Evolutionary conservation across 1,140 invertebrate species (phyloP).

Genomic region (Caenorhabditis latens): DNA sequence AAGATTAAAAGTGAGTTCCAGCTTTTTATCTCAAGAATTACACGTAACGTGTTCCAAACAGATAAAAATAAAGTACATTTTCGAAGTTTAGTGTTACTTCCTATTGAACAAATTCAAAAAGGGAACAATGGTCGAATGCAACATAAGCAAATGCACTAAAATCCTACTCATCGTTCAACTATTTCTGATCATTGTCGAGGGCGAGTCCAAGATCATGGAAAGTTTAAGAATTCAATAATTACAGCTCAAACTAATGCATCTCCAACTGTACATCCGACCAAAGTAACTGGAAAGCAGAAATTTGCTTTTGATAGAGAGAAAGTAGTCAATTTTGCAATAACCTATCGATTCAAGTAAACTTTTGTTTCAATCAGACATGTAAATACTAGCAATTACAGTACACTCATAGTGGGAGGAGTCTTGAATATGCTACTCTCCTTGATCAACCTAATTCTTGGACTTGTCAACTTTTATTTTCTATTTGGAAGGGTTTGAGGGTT

Average conservation of each 20-base stretch:
- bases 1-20: too few relatives aligned
- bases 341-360: neutral
- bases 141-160: neutral
- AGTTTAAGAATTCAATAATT: neutral
- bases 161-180: slow-evolving; percentile 26
- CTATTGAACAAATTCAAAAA: neutral
- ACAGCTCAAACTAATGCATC: neutral
- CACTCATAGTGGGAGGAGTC: neutral
- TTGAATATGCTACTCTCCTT: slow-evolving; percentile 1
- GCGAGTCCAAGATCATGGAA: neutral
- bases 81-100: neutral
- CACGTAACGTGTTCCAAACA: too few relatives aligned
- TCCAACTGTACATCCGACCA: neutral
- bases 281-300: neutral
- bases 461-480: slow-evolving; percentile 28
- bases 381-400: neutral
- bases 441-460: slow-evolving; percentile 2
- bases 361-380: neutral
- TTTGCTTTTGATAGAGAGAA: neutral
- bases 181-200: neutral
- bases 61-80: too few relatives aligned
- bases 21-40: too few relatives aligned
- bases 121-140: neutral
- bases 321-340: too few relatives aligned
- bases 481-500: slow-evolving; percentile 34